These are phyloP conservation scores for Drosophila sproati DNA, from an alignment of 1,140 invertebrate species.

Conservation along the genomic window DNA sequence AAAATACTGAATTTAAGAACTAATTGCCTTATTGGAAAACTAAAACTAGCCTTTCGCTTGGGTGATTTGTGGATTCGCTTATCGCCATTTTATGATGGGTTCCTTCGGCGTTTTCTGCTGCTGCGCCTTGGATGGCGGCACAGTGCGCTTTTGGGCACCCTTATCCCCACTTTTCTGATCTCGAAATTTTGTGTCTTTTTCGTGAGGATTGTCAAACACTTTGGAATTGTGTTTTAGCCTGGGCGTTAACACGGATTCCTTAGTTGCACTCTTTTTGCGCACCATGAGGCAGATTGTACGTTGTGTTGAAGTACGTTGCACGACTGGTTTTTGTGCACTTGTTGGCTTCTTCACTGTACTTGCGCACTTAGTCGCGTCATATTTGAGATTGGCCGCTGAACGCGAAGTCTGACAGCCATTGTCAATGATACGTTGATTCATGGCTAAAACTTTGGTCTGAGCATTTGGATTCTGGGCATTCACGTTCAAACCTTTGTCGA, in stretches of 20 bases:
- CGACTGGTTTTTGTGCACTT: background rate
- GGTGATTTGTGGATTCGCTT: background rate
- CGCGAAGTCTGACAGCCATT: background rate
- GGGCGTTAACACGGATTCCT: background rate
- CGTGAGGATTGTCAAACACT: no score
- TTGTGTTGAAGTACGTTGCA: background rate
- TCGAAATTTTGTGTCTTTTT: background rate
- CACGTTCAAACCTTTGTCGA: background rate
- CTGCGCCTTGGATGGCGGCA: conserved; percentile 16
- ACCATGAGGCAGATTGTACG: background rate
- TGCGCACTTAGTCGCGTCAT: background rate
- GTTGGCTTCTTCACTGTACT: background rate
- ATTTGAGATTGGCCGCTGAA: background rate
- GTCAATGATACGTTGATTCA: background rate
- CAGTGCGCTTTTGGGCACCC: background rate
- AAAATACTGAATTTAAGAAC: no score
- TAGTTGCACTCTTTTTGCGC: background rate
- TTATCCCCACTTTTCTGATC: background rate
- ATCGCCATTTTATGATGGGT: conserved; percentile 34
- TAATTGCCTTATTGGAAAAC: background rate
- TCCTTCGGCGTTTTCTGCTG: conserved; percentile 21
- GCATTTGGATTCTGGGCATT: accelerated
- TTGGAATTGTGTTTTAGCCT: background rate
- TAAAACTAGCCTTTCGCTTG: background rate
- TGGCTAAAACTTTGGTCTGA: background rate